These are phyloP conservation scores for Drosophila bunnanda DNA, from an alignment of 2,888 invertebrate genomes.

Conservation along the genomic window DNA sequence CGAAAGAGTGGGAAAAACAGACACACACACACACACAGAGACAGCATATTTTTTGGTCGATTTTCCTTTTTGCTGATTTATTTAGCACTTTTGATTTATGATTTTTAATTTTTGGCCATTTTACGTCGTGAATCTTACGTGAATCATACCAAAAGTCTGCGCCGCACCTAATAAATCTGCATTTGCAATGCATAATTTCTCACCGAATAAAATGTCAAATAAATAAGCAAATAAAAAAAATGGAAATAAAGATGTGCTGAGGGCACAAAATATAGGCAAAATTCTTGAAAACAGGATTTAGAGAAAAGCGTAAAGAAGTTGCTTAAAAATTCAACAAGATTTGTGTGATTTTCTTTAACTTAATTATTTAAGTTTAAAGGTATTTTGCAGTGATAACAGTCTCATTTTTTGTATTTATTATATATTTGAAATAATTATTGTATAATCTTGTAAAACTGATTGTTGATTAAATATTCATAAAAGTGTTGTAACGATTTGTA, in stretches of 20 bases:
- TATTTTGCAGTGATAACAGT: not conserved
- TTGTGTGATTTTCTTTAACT: not conserved
- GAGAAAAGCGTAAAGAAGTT: not conserved
- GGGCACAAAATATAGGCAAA: not conserved
- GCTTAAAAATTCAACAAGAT: not conserved
- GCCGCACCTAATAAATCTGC: slow-evolving; percentile 75
- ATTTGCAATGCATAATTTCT: slow-evolving; percentile 74
- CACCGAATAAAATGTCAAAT: slow-evolving; percentile 54
- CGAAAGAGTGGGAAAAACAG: slow-evolving; percentile 11
- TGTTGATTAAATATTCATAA: not conserved
- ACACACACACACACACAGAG: slow-evolving; percentile 17
- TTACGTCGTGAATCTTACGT: slow-evolving; percentile 23
- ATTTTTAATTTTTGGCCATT: slow-evolving; percentile 62
- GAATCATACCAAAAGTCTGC: slow-evolving; percentile 59
- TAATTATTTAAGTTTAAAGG: not conserved
- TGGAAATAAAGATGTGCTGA: slow-evolving; percentile 1
- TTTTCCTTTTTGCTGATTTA: slow-evolving; percentile 63
- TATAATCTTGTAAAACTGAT: too few relatives aligned
- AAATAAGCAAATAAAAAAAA: slow-evolving; percentile 32
- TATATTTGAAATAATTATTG: not conserved
- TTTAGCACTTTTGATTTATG: slow-evolving; percentile 73
- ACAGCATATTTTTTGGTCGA: not conserved
- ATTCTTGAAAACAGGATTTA: not conserved
- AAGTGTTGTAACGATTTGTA: slow-evolving; percentile 1
- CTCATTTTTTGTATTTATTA: not conserved